phyloP scores from a whole-genome alignment of 1,140 invertebrate genomes.

The Potamilus streckersoni region DNA sequence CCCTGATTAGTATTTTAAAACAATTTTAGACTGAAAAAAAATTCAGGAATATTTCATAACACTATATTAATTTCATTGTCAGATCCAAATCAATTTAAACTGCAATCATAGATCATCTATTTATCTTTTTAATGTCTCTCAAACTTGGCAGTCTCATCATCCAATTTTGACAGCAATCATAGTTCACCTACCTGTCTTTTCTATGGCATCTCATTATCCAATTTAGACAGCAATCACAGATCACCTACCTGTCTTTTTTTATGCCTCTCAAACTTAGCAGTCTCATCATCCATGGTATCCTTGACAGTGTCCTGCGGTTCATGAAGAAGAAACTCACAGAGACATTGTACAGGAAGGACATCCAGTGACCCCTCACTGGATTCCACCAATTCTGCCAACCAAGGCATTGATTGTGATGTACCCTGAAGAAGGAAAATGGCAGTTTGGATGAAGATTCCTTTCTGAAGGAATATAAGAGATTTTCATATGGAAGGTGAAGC shows the following conservation, averaged over 20 bases:
- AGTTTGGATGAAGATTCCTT: too few relatives aligned
- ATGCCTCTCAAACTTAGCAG: constrained; percentile 57
- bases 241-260: constrained; percentile 57
- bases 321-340: constrained; percentile 94
- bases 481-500: too few relatives aligned
- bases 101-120: constrained; percentile 23
- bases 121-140: constrained; percentile 61
- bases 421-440: constrained; percentile 57
- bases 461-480: too few relatives aligned
- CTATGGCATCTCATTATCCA: constrained; percentile 54
- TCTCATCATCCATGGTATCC: constrained; percentile 48
- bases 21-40: too few relatives aligned
- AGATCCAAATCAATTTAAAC: too few relatives aligned
- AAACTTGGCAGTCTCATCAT: constrained; percentile 54
- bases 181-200: constrained; percentile 49
- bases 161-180: constrained; percentile 1
- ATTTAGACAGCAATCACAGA: too few relatives aligned
- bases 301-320: constrained; percentile 56
- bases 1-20: too few relatives aligned
- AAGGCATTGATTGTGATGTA: constrained; percentile 93
- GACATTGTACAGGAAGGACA: constrained; percentile 92
- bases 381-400: constrained; percentile 94
- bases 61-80: too few relatives aligned
- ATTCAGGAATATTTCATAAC: too few relatives aligned
- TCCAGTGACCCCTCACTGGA: constrained; percentile 88